phyloP scores from a whole-genome alignment of 2,888 invertebrate species.

The Loripinus fragilis region DNA sequence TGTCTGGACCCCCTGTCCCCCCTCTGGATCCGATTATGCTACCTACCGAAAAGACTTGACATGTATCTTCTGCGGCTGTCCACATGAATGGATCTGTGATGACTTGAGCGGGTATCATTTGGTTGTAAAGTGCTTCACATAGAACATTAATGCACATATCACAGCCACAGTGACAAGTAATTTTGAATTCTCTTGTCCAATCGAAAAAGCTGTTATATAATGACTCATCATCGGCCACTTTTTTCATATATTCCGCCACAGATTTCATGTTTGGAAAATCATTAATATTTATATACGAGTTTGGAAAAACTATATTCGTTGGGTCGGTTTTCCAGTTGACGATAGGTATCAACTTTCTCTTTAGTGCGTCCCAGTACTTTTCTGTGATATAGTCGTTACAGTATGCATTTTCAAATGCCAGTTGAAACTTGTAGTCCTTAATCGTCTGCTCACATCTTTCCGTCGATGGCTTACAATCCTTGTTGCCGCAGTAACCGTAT shows the following conservation, averaged over 20 bases:
- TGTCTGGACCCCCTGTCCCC: too few relatives aligned
- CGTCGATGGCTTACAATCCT: constrained; percentile 42
- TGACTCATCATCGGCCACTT: constrained; percentile 33
- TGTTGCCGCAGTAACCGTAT: constrained; percentile 57
- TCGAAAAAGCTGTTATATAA: constrained; percentile 44
- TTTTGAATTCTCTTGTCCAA: constrained; percentile 55
- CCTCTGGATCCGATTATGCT: too few relatives aligned
- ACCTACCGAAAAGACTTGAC: constrained; percentile 16
- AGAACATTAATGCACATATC: constrained; percentile 61
- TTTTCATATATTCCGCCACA: constrained; percentile 44
- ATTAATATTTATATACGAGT: constrained; percentile 28
- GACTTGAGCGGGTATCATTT: constrained; percentile 21
- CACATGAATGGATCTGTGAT: constrained; percentile 13
- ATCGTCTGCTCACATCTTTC: constrained; percentile 48
- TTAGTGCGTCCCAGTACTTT: constrained; percentile 63
- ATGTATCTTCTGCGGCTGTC: constrained; percentile 8
- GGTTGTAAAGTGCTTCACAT: constrained; percentile 55
- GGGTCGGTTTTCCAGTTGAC: constrained; percentile 47
- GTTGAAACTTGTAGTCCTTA: constrained; percentile 64
- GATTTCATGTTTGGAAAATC: constrained; percentile 26
- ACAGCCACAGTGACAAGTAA: constrained; percentile 37
- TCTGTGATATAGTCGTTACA: constrained; percentile 70
- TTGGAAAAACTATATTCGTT: constrained; percentile 10
- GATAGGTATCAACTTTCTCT: constrained; percentile 57
- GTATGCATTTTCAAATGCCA: constrained; percentile 68